Percentiles rank a stretch among this genome's conserved stretches.
Conservation (phyloP, 2,113 vertebrate genomes). For the Spea bombifrons region DNA sequence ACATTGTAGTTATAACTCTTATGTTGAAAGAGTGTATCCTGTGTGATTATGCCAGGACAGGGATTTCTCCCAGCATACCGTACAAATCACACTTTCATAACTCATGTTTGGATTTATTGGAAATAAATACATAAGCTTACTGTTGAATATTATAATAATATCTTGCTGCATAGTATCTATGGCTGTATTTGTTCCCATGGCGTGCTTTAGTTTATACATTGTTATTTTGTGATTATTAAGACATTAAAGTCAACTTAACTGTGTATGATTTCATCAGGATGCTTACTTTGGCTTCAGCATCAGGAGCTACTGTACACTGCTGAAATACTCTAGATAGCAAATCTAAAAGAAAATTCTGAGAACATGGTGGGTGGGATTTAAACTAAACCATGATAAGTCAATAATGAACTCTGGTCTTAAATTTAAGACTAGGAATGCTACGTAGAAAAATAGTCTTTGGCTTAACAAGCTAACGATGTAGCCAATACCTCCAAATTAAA, state of each 20-base stretch:
- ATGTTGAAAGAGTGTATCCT: background rate
- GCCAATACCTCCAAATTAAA: no score
- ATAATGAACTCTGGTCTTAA: no score
- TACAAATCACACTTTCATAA: background rate
- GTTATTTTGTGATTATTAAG: background rate
- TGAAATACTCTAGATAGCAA: background rate
- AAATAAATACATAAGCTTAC: background rate
- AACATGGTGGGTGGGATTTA: constrained; percentile 56
- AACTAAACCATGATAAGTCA: no score
- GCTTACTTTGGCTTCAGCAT: background rate
- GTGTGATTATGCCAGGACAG: background rate
- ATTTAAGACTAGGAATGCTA: no score
- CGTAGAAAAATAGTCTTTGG: no score
- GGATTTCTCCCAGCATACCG: background rate
- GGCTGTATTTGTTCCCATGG: background rate
- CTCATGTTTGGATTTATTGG: background rate
- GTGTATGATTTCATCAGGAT: background rate
- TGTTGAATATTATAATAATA: no score
- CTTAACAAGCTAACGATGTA: no score
- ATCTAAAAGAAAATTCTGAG: background rate
- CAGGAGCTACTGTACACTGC: background rate
- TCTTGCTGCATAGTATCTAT: no score
- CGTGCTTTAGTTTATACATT: background rate
- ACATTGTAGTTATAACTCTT: background rate
- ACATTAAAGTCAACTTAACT: background rate